Percentiles rank a stretch among this genome's conserved stretches.
These are phyloP conservation scores for Taenaris catops DNA, from an alignment of 2,888 invertebrate species.

Conservation along the genomic window DNA sequence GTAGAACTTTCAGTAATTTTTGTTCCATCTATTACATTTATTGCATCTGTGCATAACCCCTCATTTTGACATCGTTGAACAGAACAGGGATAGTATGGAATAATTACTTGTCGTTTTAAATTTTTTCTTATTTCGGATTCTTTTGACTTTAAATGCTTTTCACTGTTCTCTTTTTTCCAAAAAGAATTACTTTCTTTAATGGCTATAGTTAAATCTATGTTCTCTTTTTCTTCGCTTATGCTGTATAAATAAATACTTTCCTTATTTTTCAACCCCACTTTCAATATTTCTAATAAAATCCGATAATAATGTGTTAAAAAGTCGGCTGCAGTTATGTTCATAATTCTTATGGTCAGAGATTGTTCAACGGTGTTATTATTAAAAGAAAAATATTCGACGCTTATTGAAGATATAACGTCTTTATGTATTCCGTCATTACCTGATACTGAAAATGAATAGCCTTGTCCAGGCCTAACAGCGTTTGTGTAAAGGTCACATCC, in stretches of 20 bases:
- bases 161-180: conserved; percentile 82
- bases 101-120: conserved; percentile 79
- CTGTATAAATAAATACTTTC: conserved; percentile 86
- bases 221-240: conserved; percentile 82
- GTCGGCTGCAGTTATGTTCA: conserved; percentile 85
- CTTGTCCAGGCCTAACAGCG: conserved; percentile 84
- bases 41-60: conserved; percentile 86
- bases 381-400: conserved; percentile 89
- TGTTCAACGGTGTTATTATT: conserved; percentile 91
- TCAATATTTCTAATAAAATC: conserved; percentile 85
- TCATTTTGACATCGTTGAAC: conserved; percentile 87
- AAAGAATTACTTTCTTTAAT: conserved; percentile 81
- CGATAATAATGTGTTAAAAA: conserved; percentile 90
- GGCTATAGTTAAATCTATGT: conserved; percentile 86
- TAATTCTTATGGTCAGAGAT: conserved; percentile 87
- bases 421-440: conserved; percentile 95
- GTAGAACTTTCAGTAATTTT: conserved; percentile 90
- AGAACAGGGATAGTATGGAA: conserved; percentile 90
- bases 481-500: conserved; percentile 90
- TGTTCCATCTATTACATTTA: conserved; percentile 83
- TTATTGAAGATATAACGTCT: conserved; percentile 92
- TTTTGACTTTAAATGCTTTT: conserved; percentile 83
- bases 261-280: conserved; percentile 81
- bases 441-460: conserved; percentile 88
- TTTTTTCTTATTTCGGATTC: conserved; percentile 82